Conservation (phyloP, 2,888 invertebrate genomes). For the Caprella mutica region DNA sequence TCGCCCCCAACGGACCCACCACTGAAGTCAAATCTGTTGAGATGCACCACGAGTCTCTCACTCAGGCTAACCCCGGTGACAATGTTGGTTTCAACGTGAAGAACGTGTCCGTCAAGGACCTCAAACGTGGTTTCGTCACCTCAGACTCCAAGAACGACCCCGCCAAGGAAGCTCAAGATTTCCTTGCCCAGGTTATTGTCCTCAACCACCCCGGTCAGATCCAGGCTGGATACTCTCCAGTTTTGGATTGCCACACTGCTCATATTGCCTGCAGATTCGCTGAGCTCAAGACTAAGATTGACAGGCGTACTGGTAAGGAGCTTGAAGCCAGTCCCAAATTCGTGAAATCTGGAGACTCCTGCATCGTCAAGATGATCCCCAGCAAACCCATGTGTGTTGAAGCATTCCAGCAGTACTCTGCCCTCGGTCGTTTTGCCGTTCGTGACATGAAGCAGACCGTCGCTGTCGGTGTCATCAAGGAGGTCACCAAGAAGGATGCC, state of each 20-base stretch:
- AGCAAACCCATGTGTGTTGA: slow-evolving; percentile 98
- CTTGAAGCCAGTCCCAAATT: slow-evolving; percentile 85
- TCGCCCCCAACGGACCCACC: slow-evolving; percentile 89
- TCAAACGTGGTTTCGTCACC: slow-evolving; percentile 97
- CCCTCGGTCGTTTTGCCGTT: slow-evolving; percentile 94
- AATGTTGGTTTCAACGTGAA: slow-evolving; percentile 99
- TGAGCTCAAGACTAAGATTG: slow-evolving; percentile 95
- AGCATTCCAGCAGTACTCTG: slow-evolving; percentile 94
- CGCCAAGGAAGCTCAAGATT: slow-evolving; percentile 84
- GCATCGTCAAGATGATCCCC: slow-evolving; percentile 84
- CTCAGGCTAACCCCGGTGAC: slow-evolving; percentile 93
- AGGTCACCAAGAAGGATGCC: slow-evolving; percentile 79
- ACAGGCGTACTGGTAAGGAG: slow-evolving; percentile 96
- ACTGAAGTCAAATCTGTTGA: slow-evolving; percentile 99
- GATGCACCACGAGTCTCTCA: slow-evolving; percentile 99
- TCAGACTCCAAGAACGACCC: slow-evolving; percentile 97
- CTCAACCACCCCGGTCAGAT: slow-evolving; percentile 99
- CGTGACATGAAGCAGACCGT: slow-evolving; percentile 99
- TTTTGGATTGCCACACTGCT: slow-evolving; percentile 99
- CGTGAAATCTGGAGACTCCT: slow-evolving; percentile 93
- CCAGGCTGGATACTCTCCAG: slow-evolving; percentile 95
- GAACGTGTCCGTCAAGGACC: slow-evolving; percentile 98
- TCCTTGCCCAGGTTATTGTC: slow-evolving; percentile 96
- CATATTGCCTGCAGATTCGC: slow-evolving; percentile 99
- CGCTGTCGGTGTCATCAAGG: slow-evolving; percentile 93